Evolutionary conservation across 2,888 invertebrate genomes (phyloP), one percentile per base, ranked within the genome.

Genomic region (Ochropleura plecta): DNA sequence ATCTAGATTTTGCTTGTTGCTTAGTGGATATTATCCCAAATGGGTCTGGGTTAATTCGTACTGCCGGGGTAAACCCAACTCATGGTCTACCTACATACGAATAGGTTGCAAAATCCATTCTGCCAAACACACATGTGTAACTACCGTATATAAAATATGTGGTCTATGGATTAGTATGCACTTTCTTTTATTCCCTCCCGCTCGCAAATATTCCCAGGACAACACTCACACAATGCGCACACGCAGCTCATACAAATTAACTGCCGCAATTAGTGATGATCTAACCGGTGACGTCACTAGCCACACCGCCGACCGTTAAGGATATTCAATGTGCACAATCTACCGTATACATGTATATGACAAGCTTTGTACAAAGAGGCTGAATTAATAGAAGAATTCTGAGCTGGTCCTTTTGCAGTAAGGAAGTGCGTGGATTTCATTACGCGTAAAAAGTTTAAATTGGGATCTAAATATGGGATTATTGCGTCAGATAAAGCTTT

Each of bases 251-350:
- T 83, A 81, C 81, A 82, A 80, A 85, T 82, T 78, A 83, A 77
- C 65, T 64, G 76, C 75, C 87, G 85, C 84, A 87, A 88, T 88
- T 90, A 88, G 87, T 81, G 87, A 84, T 90, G 90, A 90, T 88
- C 89, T 91, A 90, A 90, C 64, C 66, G 62, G 8, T 87, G 82
- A 87, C 87, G 88, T 85, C 87, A 87, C 48, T 44, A 8, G 57
- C 76, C 62, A 59, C 60, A 49, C 68, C 53, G 59, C 46, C 60
- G 44, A 51, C 83, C 66, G 70, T 74, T 85, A 82, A 85, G 83
- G 83, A 78, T 83, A 83, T 73, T 71, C 64, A 82, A 85, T 85
- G 82, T 71, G 59, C 71, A 74, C 55, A 72, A 67, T 18, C 42
- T 59, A 63, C 67, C 20, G 20, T 57, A 9, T 66, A 84, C 30